Evolutionary conservation across 2,113 vertebrate genomes (phyloP).

Genomic region (Vimba vimba): DNA sequence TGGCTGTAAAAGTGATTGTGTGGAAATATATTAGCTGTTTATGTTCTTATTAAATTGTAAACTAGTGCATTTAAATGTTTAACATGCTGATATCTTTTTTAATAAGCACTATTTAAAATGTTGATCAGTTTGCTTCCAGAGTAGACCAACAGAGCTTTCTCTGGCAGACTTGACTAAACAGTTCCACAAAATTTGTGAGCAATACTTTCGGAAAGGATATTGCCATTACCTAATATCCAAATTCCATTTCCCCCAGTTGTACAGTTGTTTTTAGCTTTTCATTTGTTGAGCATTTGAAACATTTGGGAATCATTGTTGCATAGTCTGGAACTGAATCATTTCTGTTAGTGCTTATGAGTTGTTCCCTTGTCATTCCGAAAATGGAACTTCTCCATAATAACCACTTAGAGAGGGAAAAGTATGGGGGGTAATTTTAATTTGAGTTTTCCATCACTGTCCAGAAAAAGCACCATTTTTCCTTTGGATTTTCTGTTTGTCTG

Average conservation of each 20-base stretch:
- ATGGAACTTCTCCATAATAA: background rate
- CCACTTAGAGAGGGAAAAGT: background rate
- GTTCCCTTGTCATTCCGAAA: background rate
- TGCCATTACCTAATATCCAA: slow-evolving; percentile 9
- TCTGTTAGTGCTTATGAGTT: background rate
- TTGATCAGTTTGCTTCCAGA: slow-evolving; percentile 16
- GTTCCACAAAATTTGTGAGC: background rate
- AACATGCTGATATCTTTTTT: slow-evolving; percentile 12
- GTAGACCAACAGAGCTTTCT: background rate
- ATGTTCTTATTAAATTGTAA: background rate
- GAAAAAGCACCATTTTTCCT: background rate
- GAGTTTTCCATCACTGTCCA: slow-evolving; percentile 40
- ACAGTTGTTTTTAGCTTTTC: background rate
- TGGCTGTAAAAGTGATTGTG: slow-evolving; percentile 7
- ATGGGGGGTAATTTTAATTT: background rate
- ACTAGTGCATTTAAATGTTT: background rate
- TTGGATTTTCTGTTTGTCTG: slow-evolving; percentile 8
- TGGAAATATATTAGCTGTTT: slow-evolving; percentile 28
- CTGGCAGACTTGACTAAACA: slow-evolving; percentile 6
- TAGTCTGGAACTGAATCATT: slow-evolving; percentile 39
- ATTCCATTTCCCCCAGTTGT: background rate
- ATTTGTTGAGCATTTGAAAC: slow-evolving; percentile 13
- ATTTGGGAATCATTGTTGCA: slow-evolving; percentile 4
- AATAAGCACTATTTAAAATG: background rate
- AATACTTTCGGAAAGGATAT: slow-evolving; percentile 36